phyloP scores from a whole-genome alignment of 2,113 vertebrate species.

The Microcebus jonahi region DNA sequence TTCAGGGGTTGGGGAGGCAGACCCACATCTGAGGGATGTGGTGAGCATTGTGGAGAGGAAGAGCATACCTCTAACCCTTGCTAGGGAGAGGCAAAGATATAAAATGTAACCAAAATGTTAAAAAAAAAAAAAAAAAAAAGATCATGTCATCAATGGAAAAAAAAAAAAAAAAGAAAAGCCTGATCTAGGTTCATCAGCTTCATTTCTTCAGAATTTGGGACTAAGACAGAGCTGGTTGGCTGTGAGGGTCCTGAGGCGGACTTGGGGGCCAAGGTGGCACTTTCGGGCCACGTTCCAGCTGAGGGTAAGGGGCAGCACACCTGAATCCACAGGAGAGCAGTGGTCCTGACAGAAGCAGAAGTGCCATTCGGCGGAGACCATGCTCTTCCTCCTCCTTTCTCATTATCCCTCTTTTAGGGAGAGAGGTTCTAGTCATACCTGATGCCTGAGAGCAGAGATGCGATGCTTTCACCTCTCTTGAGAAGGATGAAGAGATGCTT shows the following conservation, averaged over 20 bases:
- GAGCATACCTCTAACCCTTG: too few relatives aligned
- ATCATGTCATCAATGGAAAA: too few relatives aligned
- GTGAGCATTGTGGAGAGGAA: too few relatives aligned
- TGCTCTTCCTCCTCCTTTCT: background rate
- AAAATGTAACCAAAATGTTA: too few relatives aligned
- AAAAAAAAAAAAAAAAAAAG: too few relatives aligned
- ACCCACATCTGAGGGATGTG: too few relatives aligned
- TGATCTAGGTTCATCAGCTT: background rate
- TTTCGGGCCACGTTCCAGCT: background rate
- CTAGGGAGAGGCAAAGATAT: too few relatives aligned
- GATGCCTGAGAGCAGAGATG: background rate
- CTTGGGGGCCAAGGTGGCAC: background rate
- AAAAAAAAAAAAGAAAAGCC: background rate
- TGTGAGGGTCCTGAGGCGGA: background rate
- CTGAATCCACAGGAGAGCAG: too few relatives aligned
- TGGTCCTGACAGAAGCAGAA: too few relatives aligned
- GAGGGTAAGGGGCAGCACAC: background rate
- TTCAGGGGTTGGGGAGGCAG: too few relatives aligned
- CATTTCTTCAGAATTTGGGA: background rate
- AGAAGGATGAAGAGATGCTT: background rate
- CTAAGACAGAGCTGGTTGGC: background rate
- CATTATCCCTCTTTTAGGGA: background rate
- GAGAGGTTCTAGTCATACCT: background rate
- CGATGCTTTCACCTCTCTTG: too few relatives aligned
- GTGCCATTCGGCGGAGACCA: fast-evolving